phyloP scores from a whole-genome alignment of 2,113 vertebrate genomes.

The Sinocyclocheilus grahami region DNA sequence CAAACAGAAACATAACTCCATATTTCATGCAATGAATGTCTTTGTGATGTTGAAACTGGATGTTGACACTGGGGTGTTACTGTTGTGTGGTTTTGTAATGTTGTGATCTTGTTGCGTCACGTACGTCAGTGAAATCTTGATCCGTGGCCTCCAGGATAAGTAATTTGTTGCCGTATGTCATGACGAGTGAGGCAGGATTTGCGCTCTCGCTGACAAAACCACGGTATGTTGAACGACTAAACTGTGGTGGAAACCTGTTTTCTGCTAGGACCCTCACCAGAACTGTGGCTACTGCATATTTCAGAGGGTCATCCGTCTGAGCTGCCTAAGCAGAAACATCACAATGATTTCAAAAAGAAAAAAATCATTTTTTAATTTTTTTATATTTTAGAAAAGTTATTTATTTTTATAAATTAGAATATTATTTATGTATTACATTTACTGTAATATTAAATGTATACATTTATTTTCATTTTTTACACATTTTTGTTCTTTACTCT shows the following conservation, averaged over 20 bases:
- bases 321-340: constrained; percentile 68
- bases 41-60: background rate
- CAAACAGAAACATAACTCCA: constrained; percentile 4
- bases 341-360: constrained; percentile 8
- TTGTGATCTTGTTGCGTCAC: constrained; percentile 27
- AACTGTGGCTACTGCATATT: constrained; percentile 77
- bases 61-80: background rate
- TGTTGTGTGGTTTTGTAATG: background rate
- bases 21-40: background rate
- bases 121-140: constrained; percentile 76
- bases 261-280: constrained; percentile 71
- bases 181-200: constrained; percentile 70
- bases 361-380: background rate
- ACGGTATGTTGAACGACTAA: constrained; percentile 66
- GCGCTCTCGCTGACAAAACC: constrained; percentile 72
- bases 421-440: no score
- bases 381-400: no score
- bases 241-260: constrained; percentile 72
- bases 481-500: background rate
- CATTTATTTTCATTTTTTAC: background rate
- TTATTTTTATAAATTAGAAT: background rate
- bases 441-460: background rate
- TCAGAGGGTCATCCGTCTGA: constrained; percentile 78
- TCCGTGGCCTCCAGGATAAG: constrained; percentile 73
- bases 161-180: constrained; percentile 73